Evolutionary conservation across 2,797 vertebrate genomes (phyloP).

Genomic region (Xyrichtys novacula): DNA sequence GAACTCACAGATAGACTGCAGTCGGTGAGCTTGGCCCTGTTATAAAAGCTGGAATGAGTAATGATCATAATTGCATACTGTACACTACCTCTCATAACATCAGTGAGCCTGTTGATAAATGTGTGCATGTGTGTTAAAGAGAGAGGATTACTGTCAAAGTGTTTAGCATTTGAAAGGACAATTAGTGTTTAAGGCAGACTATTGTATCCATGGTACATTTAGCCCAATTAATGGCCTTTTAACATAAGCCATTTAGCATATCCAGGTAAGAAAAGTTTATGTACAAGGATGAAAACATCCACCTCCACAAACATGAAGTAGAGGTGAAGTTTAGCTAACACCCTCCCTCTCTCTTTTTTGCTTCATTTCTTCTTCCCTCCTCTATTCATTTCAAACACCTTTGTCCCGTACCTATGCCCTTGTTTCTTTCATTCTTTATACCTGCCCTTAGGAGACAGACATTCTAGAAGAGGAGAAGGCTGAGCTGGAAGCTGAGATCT

Average conservation of each 20-base stretch:
- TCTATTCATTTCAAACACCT: constrained; percentile 37
- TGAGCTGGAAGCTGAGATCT: constrained; percentile 95
- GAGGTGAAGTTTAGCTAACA: constrained; percentile 26
- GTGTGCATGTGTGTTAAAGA: constrained; percentile 35
- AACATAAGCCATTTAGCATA: constrained; percentile 39
- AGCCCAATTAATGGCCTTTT: constrained; percentile 46
- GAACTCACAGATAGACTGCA: constrained; percentile 96
- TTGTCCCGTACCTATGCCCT: background rate
- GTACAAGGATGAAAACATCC: constrained; percentile 25
- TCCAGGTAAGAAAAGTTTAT: constrained; percentile 25
- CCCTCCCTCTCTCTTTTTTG: constrained; percentile 23
- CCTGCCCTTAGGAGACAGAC: constrained; percentile 91
- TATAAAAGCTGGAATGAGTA: constrained; percentile 47
- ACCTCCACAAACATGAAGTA: constrained; percentile 25
- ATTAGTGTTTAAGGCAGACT: constrained; percentile 42
- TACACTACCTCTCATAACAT: constrained; percentile 29
- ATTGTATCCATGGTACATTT: constrained; percentile 36
- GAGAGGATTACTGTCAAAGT: constrained; percentile 30
- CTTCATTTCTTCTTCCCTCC: constrained; percentile 14
- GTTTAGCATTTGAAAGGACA: constrained; percentile 38
- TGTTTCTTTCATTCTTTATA: constrained; percentile 38
- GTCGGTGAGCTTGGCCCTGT: constrained; percentile 86
- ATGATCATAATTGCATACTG: constrained; percentile 52
- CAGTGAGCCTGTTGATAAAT: constrained; percentile 42
- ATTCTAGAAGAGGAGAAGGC: constrained; percentile 96